Conservation (phyloP, 2,888 invertebrate genomes). For the Drosophila greeni region DNA sequence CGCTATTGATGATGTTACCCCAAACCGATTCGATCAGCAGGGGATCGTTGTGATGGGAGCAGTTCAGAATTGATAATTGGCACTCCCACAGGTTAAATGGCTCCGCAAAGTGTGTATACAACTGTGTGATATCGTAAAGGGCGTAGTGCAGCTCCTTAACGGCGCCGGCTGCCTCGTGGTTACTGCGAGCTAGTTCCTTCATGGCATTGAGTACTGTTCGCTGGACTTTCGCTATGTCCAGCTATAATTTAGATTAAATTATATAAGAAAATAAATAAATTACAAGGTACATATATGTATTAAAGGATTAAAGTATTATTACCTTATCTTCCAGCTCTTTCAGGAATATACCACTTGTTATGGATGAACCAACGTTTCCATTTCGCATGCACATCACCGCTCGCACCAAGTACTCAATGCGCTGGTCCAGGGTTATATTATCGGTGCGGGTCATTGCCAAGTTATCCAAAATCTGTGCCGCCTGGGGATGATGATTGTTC, state of each 20-base stretch:
- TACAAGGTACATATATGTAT: too few species aligned
- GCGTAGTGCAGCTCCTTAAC: constrained; percentile 87
- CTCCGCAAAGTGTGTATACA: constrained; percentile 95
- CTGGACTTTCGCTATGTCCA: constrained; percentile 93
- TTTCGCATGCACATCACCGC: constrained; percentile 98
- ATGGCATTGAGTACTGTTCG: constrained; percentile 85
- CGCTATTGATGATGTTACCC: constrained; percentile 85
- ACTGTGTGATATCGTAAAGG: constrained; percentile 91
- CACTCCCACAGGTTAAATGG: constrained; percentile 94
- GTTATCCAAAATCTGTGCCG: constrained; percentile 92
- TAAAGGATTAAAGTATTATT: neutral
- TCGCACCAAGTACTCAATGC: constrained; percentile 93
- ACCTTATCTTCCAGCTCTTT: constrained; percentile 94
- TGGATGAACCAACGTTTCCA: constrained; percentile 86
- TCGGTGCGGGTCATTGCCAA: constrained; percentile 85
- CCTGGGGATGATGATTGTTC: constrained; percentile 93
- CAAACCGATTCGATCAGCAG: constrained; percentile 93
- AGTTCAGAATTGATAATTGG: constrained; percentile 95
- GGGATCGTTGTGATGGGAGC: constrained; percentile 94
- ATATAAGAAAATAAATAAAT: neutral
- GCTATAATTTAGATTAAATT: constrained; percentile 42
- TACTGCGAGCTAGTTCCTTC: constrained; percentile 75
- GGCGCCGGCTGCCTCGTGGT: constrained; percentile 82
- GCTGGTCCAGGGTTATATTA: constrained; percentile 86
- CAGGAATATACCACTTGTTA: constrained; percentile 87